Percentiles rank a stretch among this genome's conserved stretches.
These are phyloP conservation scores for Euzophera pinguis DNA, from an alignment of 2,888 invertebrate species.

Conservation along the genomic window DNA sequence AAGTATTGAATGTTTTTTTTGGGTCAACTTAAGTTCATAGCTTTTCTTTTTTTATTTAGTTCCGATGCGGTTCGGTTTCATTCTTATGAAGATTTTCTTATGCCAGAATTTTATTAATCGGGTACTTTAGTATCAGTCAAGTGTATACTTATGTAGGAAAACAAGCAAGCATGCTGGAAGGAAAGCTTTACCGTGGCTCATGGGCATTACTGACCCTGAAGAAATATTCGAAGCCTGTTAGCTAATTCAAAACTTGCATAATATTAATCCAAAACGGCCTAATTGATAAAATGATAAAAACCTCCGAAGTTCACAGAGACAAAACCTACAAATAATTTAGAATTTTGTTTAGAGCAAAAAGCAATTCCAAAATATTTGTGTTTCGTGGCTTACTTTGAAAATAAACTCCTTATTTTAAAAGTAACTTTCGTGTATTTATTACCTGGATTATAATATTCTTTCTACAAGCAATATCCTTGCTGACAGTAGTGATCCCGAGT, in stretches of 20 bases:
- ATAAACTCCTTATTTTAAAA: constrained; percentile 6
- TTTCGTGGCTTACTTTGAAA: constrained; percentile 8
- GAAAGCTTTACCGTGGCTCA: too few relatives aligned
- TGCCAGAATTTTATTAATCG: too few relatives aligned
- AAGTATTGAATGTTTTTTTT: constrained; percentile 2
- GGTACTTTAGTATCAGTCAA: too few relatives aligned
- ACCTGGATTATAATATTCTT: constrained; percentile 2
- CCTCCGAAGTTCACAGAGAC: too few relatives aligned
- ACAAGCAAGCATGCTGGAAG: too few relatives aligned
- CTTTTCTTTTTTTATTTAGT: constrained; percentile 1
- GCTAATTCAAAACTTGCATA: too few relatives aligned
- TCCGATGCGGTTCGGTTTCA: neutral
- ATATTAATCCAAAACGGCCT: too few relatives aligned
- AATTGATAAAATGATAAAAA: too few relatives aligned
- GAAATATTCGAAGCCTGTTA: too few relatives aligned
- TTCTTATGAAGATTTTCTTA: too few relatives aligned
- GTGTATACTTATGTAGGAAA: too few relatives aligned
- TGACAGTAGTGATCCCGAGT: constrained; percentile 9
- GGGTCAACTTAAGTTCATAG: constrained; percentile 3
- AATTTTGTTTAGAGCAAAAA: neutral
- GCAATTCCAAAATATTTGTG: constrained; percentile 1
- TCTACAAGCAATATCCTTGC: constrained; percentile 10
- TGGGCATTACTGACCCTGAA: too few relatives aligned
- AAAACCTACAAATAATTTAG: neutral
- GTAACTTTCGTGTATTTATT: neutral